phyloP scores from a whole-genome alignment of 1,140 invertebrate genomes.

The Saccostrea glomerata region DNA sequence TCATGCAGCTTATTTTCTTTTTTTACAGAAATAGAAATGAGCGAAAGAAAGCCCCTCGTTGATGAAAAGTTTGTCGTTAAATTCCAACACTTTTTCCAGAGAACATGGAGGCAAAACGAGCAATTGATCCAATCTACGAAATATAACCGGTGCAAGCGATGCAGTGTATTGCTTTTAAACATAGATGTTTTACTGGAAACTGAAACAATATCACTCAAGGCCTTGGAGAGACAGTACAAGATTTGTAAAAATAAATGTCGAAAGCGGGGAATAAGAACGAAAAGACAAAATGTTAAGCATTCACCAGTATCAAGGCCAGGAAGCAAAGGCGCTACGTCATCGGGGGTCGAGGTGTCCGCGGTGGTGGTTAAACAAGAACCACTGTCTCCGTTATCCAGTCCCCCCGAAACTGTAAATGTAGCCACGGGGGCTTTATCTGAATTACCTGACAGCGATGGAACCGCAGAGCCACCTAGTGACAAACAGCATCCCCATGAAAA shows the following conservation, averaged over 20 bases:
- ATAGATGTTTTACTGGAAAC: background rate
- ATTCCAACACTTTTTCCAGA: background rate
- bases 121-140: background rate
- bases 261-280: background rate
- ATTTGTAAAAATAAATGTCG: background rate
- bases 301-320: background rate
- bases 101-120: background rate
- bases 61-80: background rate
- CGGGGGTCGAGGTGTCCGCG: background rate
- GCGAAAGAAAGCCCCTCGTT: background rate
- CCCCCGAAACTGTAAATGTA: background rate
- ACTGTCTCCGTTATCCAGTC: background rate
- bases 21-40: background rate
- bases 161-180: conserved; percentile 9
- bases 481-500: background rate
- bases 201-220: background rate
- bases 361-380: background rate
- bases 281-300: background rate
- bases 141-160: background rate
- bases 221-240: background rate
- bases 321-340: background rate
- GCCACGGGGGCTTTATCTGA: background rate
- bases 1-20: background rate
- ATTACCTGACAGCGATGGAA: background rate
- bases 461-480: background rate